Base-by-base conservation (phyloP, 2,113 vertebrate genomes). In the Carassius auratus region DNA sequence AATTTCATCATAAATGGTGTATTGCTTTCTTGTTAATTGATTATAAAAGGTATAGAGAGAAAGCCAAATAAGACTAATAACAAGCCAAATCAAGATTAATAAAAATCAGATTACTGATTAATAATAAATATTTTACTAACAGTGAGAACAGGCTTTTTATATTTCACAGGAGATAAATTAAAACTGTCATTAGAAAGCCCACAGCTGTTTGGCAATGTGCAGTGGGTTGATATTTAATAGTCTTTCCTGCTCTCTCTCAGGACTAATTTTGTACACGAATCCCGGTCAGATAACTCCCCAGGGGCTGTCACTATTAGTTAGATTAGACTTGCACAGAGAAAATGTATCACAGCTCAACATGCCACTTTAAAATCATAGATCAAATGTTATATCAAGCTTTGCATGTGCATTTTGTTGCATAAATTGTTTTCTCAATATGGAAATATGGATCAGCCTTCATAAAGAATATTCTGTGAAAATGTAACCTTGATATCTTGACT, bases 181-280 rank as follows among this genome's bases (percentile, higher is more conserved):
- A 92, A 96, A 90, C 84, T 92, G 96, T 96, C 96, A 95, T 89
- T 89, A 93, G 94, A 87, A 90, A 30, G 57, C 76, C 21, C 5
- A 75, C 48, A 85, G 48, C 30, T 62, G 94, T 86, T 92, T 92
- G 92, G 90, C 90, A 92, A 96, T 96, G 94, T 95, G 92, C 90
- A 87, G 91, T 91, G 89, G 45, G 21, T 57, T 76, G 45, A 62
- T 7, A 93, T 90, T 94, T 95, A 96, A 96, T 95, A 95, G 89
- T 89, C 77, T 90, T 81, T 26, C 75, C 50, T 57, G 30, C 36
- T 78, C 84, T 79, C 52, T 94, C 89, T 88, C 80, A 84, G 87
- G 91, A 68, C 86, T 93, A 85, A 87, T 89, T 90, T 85, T 88
- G 87, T 86, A 90, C 83, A 66, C 36, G 36, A 79, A 83, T 85